phyloP scores from a whole-genome alignment of 2,888 invertebrate genomes.

The Mesoligia furuncula region DNA sequence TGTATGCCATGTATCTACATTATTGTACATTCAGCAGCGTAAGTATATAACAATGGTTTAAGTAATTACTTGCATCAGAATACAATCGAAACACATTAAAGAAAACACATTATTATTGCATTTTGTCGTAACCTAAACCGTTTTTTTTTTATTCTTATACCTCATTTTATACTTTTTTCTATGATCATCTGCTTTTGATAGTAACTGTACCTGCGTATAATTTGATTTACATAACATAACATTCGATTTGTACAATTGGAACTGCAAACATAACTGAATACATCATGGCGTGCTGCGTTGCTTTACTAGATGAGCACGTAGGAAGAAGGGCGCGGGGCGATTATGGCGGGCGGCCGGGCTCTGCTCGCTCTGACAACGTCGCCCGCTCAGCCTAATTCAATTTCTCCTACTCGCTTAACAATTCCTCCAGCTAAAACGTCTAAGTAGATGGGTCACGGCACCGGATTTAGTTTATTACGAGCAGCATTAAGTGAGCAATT shows the following conservation, averaged over 20 bases:
- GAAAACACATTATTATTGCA: neutral
- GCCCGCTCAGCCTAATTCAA: constrained; percentile 81
- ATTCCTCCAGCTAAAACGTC: constrained; percentile 81
- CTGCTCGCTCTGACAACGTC: constrained; percentile 63
- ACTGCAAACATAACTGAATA: constrained; percentile 46
- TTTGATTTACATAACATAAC: constrained; percentile 41
- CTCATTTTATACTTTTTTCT: neutral
- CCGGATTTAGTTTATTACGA: constrained; percentile 84
- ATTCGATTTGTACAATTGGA: constrained; percentile 43
- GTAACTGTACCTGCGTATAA: constrained; percentile 7
- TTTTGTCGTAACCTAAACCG: neutral
- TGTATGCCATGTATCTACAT: neutral
- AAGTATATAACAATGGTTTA: neutral
- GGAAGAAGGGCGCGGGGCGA: constrained; percentile 61
- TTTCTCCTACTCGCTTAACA: constrained; percentile 83
- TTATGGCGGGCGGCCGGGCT: constrained; percentile 45
- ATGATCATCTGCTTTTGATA: constrained; percentile 11
- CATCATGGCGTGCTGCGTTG: constrained; percentile 64
- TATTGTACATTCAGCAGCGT: constrained; percentile 19
- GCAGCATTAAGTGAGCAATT: constrained; percentile 83
- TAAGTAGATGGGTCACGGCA: constrained; percentile 83
- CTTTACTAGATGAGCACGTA: constrained; percentile 67
- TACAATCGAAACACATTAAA: neutral
- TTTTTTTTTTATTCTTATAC: neutral
- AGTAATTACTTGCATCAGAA: neutral